Conservation (phyloP, 2,113 vertebrate genomes). For the Genyomyrus donnyi region DNA sequence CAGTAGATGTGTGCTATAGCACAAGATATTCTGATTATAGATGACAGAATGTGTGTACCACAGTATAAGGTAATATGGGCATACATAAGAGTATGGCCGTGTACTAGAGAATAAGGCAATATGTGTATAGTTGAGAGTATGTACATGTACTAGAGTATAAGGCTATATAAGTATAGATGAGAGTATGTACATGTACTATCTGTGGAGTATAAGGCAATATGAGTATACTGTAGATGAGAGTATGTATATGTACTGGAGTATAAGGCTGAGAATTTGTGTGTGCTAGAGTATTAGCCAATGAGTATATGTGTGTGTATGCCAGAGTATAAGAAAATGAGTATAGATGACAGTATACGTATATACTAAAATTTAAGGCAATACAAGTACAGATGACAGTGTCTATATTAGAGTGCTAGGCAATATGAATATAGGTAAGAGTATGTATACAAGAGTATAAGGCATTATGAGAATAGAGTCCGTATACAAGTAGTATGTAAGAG, state of each 20-base stretch:
- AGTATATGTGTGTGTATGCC: constrained; percentile 3
- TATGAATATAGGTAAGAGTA: not conserved
- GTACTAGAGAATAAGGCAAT: not conserved
- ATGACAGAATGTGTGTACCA: not conserved
- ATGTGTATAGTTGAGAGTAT: not conserved
- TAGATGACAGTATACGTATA: not conserved
- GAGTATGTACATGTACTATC: not conserved
- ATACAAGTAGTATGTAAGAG: not conserved
- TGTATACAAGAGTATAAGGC: not conserved
- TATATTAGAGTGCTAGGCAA: not conserved
- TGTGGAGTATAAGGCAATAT: not conserved
- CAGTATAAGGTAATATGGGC: not conserved
- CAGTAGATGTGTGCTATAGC: not conserved
- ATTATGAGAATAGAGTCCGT: not conserved
- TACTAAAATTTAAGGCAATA: not conserved
- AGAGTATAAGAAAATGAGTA: not conserved
- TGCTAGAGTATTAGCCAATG: not conserved
- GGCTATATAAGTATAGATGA: not conserved
- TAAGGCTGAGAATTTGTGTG: not conserved
- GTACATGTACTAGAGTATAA: not conserved
- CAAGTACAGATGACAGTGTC: not conserved
- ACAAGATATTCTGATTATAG: not conserved
- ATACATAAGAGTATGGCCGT: not conserved
- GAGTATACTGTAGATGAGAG: not conserved
- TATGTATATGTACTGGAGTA: not conserved